A percentile compares a stretch with the other conserved stretches of the same genome.
Conservation (phyloP, 1,140 invertebrate species). For the Drosophila carrolli region DNA sequence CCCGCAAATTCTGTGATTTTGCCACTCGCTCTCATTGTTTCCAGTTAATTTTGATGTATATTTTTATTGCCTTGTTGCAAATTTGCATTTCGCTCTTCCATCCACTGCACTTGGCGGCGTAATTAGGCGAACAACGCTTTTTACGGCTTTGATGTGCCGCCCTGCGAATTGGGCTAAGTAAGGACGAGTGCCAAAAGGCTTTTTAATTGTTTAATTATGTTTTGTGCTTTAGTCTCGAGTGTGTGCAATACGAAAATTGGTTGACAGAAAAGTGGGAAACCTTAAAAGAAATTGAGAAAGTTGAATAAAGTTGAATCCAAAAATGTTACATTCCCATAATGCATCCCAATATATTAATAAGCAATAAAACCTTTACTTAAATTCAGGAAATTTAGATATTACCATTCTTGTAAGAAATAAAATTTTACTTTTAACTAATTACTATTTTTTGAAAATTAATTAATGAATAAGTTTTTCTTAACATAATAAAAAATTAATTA, state of each 20-base stretch:
- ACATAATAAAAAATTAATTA: too few relatives aligned
- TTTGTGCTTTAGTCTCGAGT: conserved; percentile 30
- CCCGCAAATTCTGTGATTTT: conserved; percentile 40
- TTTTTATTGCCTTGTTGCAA: conserved; percentile 37
- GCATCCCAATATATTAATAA: too few relatives aligned
- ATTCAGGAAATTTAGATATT: too few relatives aligned
- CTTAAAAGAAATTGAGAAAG: too few relatives aligned
- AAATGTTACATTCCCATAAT: not conserved
- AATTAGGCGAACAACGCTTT: conserved; percentile 41
- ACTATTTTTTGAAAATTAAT: not conserved
- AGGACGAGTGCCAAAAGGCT: conserved; percentile 32
- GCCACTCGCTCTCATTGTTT: conserved; percentile 28
- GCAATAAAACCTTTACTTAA: too few relatives aligned
- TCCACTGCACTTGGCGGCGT: conserved; percentile 47
- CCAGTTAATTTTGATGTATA: conserved; percentile 57
- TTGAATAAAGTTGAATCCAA: not conserved
- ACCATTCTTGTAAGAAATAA: too few relatives aligned
- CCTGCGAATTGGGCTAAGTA: conserved; percentile 45
- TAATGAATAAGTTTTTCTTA: too few relatives aligned
- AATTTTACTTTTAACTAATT: not conserved
- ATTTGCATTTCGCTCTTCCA: conserved; percentile 46
- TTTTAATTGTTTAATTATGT: conserved; percentile 62
- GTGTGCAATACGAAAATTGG: not conserved
- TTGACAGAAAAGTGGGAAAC: too few relatives aligned
- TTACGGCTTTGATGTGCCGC: conserved; percentile 44